These are phyloP conservation scores for Callocephalon fimbriatum DNA, from an alignment of 2,113 vertebrate genomes.

Conservation along the genomic window DNA sequence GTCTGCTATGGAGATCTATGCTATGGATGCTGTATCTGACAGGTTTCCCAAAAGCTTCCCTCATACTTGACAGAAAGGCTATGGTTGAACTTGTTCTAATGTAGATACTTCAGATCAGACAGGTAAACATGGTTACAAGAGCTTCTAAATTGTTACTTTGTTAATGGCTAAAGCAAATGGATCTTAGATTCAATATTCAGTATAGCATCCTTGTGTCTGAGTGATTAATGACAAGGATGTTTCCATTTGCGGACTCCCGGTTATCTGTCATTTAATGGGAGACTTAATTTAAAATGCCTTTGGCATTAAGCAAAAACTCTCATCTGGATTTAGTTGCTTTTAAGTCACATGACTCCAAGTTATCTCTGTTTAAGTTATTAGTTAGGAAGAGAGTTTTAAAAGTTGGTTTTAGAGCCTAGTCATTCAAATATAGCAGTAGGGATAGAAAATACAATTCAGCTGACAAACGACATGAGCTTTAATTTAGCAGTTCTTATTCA, in stretches of 20 bases:
- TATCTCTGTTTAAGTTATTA: not conserved
- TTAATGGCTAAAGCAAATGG: not conserved
- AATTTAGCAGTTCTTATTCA: conserved; percentile 37
- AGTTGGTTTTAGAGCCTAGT: not conserved
- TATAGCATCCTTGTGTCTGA: not conserved
- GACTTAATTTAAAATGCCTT: not conserved
- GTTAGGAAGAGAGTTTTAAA: not conserved
- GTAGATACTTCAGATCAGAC: not conserved
- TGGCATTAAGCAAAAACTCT: not conserved
- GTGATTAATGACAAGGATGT: not conserved
- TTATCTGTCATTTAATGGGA: not conserved
- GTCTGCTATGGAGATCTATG: not conserved
- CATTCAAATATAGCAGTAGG: not conserved
- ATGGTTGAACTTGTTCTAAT: not conserved
- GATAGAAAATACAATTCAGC: conserved; percentile 50
- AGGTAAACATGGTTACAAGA: not conserved
- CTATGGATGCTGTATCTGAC: not conserved
- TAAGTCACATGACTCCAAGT: not conserved
- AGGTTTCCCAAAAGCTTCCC: not conserved
- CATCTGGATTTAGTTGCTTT: not conserved
- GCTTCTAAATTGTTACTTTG: not conserved
- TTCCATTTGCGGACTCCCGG: not conserved
- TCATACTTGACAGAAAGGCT: not conserved
- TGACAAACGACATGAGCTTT: conserved; percentile 24
- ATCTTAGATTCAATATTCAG: not conserved